Evolutionary conservation across 2,113 vertebrate species (phyloP).

Genomic region (Semnopithecus entellus): DNA sequence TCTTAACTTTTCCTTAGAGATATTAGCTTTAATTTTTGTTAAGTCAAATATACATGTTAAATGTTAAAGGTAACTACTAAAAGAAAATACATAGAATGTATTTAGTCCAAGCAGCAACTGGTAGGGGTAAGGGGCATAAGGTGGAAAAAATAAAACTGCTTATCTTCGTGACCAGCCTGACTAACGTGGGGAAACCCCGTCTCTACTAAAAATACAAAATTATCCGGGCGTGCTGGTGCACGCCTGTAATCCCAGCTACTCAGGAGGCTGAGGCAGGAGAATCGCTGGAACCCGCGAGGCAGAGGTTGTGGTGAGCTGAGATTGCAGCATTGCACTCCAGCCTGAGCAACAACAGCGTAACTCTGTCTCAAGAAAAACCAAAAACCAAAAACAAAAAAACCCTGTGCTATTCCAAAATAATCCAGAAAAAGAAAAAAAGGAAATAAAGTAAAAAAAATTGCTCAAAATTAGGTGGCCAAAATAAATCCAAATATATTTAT

Average conservation of each 20-base stretch:
- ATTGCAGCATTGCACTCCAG: no score
- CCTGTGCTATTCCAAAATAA: neutral
- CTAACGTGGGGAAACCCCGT: no score
- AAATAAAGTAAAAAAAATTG: neutral
- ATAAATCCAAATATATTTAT: slow-evolving; percentile 29
- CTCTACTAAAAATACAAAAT: no score
- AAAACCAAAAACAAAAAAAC: no score
- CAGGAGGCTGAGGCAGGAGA: no score
- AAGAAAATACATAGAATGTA: neutral
- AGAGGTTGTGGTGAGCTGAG: no score
- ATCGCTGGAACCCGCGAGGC: no score
- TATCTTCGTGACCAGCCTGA: neutral
- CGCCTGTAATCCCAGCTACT: no score
- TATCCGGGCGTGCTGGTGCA: no score
- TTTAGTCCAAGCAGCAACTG: neutral
- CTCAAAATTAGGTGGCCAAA: slow-evolving; percentile 39
- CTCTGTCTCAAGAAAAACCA: no score
- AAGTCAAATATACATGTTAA: slow-evolving; percentile 25
- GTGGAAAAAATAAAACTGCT: neutral
- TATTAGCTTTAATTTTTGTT: neutral
- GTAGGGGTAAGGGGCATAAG: neutral
- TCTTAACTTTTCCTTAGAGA: neutral
- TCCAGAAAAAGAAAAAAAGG: neutral
- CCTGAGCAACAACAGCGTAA: no score
- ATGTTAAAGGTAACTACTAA: neutral